Conservation (phyloP, 2,797 vertebrate species). For the Neosalanx taihuensis region DNA sequence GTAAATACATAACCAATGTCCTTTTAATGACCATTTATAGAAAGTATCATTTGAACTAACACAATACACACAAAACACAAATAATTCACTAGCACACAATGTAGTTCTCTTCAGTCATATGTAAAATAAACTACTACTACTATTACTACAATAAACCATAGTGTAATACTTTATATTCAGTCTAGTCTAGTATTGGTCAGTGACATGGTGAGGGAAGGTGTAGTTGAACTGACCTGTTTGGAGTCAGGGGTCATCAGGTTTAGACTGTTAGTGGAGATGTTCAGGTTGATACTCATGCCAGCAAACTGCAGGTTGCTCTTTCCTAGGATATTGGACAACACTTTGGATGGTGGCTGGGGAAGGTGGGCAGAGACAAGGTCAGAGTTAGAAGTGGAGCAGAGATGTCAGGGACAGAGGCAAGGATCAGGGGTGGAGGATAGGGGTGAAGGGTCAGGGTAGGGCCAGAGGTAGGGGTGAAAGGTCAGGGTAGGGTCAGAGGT, state of each 20-base stretch:
- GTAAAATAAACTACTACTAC: neutral
- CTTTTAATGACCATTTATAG: neutral
- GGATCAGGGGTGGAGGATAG: neutral
- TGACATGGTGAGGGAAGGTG: neutral
- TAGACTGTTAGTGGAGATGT: constrained; percentile 96
- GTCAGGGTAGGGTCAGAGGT: too few species aligned
- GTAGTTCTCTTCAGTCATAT: too few species aligned
- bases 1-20: neutral
- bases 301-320: constrained; percentile 98
- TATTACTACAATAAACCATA: neutral
- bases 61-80: constrained; percentile 30
- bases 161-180: neutral
- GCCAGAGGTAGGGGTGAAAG: too few species aligned
- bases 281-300: constrained; percentile 94
- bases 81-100: constrained; percentile 11
- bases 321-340: constrained; percentile 89
- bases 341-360: constrained; percentile 88
- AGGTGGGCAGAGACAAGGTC: constrained; percentile 2
- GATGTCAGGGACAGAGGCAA: constrained; percentile 3
- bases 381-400: neutral
- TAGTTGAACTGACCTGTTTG: constrained; percentile 82
- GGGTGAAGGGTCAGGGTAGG: too few species aligned
- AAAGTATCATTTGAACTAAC: too few species aligned
- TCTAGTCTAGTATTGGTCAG: neutral
- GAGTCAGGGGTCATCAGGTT: constrained; percentile 95